These are phyloP conservation scores for Sardinella longiceps DNA, from an alignment of 2,797 vertebrate species.

Conservation along the genomic window DNA sequence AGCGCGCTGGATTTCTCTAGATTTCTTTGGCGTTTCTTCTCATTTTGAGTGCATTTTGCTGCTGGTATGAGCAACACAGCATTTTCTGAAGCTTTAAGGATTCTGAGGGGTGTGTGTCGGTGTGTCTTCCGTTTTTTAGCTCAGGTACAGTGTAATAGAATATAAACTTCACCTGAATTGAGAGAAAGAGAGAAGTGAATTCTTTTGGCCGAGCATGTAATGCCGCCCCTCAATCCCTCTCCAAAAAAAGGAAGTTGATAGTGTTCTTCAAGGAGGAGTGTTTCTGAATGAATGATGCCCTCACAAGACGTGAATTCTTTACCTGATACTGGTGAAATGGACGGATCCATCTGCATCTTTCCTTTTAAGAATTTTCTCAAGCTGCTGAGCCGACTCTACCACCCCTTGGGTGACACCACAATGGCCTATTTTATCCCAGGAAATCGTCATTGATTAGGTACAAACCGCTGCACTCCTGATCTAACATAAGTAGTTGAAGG, in stretches of 20 bases:
- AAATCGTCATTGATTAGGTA: constrained; percentile 4
- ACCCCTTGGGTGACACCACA: neutral
- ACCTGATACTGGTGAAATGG: neutral
- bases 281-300: neutral
- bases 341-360: neutral
- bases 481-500: neutral
- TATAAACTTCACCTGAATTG: neutral
- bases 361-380: neutral
- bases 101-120: neutral
- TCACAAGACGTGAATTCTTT: neutral
- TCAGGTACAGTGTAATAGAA: neutral
- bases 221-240: neutral
- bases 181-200: neutral
- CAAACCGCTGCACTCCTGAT: neutral
- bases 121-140: neutral
- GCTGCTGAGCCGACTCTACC: neutral
- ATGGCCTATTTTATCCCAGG: neutral
- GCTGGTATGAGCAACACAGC: neutral
- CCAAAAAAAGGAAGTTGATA: neutral
- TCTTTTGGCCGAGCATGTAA: neutral
- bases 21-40: neutral
- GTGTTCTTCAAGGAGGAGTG: neutral
- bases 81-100: neutral
- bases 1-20: neutral
- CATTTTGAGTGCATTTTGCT: neutral